phyloP scores from a whole-genome alignment of 92 coral and sea anemone genomes.

The Parazoanthus darwini region DNA sequence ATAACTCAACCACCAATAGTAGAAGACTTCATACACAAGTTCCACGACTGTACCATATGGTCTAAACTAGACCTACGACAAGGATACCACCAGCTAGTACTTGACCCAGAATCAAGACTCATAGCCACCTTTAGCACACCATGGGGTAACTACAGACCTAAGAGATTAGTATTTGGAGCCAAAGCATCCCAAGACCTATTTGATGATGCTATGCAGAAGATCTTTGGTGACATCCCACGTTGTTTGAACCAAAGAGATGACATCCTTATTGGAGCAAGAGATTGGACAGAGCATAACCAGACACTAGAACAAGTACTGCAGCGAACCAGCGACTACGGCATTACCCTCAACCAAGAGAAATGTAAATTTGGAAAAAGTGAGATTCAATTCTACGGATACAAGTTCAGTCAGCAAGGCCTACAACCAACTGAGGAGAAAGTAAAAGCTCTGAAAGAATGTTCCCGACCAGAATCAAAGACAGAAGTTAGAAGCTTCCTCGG shows the following conservation, averaged over 20 bases:
- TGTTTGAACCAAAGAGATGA: conserved; percentile 56
- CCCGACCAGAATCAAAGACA: conserved; percentile 35
- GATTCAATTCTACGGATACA: conserved; percentile 52
- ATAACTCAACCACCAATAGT: too few species aligned
- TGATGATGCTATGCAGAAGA: conserved; percentile 60
- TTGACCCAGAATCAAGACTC: too few species aligned
- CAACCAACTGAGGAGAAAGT: conserved; percentile 39
- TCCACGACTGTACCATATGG: too few species aligned
- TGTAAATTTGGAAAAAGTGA: conserved; percentile 42
- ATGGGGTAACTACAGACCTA: too few species aligned
- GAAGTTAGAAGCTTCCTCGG: conserved; percentile 55
- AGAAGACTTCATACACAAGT: too few species aligned
- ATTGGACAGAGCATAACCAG: conserved; percentile 39
- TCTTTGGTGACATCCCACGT: conserved; percentile 53
- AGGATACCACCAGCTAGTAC: too few species aligned
- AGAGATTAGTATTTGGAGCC: too few species aligned
- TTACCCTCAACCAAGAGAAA: conserved; percentile 40
- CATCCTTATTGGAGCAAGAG: conserved; percentile 31
- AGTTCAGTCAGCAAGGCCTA: conserved; percentile 23
- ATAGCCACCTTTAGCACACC: too few species aligned
- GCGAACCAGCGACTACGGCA: conserved; percentile 42
- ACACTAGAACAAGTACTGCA: conserved; percentile 41
- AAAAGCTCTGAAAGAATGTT: conserved; percentile 36
- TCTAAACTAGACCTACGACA: too few species aligned
- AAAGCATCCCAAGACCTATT: conserved; percentile 45